These are phyloP conservation scores for Arothron firmamentum DNA, from an alignment of 2,113 vertebrate species.

Conservation along the genomic window DNA sequence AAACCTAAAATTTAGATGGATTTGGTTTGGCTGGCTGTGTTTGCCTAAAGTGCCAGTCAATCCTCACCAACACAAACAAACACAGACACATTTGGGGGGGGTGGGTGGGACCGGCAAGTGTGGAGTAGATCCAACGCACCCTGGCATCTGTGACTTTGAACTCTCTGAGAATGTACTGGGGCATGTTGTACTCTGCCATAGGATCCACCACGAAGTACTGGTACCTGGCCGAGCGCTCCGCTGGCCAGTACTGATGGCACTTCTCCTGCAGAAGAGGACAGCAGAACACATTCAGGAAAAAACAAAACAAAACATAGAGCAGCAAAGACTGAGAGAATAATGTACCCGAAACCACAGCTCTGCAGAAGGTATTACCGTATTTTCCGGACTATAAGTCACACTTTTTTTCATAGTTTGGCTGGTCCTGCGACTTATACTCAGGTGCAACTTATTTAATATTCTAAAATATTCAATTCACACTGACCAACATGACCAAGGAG, in stretches of 20 bases:
- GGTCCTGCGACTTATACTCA: too few species aligned
- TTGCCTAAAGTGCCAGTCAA: constrained; percentile 29
- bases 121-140: constrained; percentile 71
- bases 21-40: constrained; percentile 27
- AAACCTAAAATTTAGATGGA: constrained; percentile 43
- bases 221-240: constrained; percentile 93
- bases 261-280: constrained; percentile 80
- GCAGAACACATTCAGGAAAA: constrained; percentile 9
- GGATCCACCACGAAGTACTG: constrained; percentile 97
- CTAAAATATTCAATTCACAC: too few species aligned
- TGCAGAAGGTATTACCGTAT: constrained; percentile 9
- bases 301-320: not conserved
- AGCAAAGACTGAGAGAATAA: not conserved
- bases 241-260: constrained; percentile 96
- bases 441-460: too few species aligned
- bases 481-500: too few species aligned
- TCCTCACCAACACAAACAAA: not conserved
- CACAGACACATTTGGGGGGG: not conserved
- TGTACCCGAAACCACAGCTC: too few species aligned
- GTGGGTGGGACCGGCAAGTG: too few species aligned
- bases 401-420: too few species aligned
- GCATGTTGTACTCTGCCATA: constrained; percentile 98
- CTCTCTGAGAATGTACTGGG: constrained; percentile 93
- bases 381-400: too few species aligned
- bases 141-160: constrained; percentile 96